Conservation (phyloP, 2,113 vertebrate species). For the Morone saxatilis region DNA sequence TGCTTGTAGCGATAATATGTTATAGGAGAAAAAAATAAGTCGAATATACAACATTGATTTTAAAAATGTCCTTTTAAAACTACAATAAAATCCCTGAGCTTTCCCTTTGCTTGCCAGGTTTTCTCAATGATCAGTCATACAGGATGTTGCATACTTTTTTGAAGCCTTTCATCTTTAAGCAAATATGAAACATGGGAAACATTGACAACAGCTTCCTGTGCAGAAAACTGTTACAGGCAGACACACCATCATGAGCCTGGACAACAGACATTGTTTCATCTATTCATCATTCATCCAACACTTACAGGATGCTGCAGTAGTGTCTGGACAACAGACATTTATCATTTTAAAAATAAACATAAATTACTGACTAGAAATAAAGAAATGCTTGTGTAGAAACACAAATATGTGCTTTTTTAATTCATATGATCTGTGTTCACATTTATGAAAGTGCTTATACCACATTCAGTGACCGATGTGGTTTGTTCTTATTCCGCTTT, state of each 20-base stretch:
- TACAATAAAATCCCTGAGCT: too few relatives aligned
- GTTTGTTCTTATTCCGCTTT: background rate
- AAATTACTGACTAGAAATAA: background rate
- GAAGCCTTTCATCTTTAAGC: background rate
- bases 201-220: constrained; percentile 11
- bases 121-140: background rate
- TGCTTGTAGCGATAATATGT: background rate
- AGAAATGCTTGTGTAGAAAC: background rate
- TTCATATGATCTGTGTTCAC: background rate
- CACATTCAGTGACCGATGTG: background rate
- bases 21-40: background rate
- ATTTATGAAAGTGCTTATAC: background rate
- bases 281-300: constrained; percentile 5
- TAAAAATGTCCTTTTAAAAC: background rate
- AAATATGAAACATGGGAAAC: constrained; percentile 1
- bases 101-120: background rate
- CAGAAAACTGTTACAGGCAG: constrained; percentile 9
- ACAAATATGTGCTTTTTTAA: background rate
- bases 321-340: background rate
- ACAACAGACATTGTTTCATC: constrained; percentile 5
- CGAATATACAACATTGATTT: background rate
- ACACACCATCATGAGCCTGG: constrained; percentile 23
- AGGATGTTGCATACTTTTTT: constrained; percentile 13
- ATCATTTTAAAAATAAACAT: background rate
- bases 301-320: background rate